Base-by-base conservation (phyloP, 2,888 invertebrate species). In the Lasius fuliginosus region DNA sequence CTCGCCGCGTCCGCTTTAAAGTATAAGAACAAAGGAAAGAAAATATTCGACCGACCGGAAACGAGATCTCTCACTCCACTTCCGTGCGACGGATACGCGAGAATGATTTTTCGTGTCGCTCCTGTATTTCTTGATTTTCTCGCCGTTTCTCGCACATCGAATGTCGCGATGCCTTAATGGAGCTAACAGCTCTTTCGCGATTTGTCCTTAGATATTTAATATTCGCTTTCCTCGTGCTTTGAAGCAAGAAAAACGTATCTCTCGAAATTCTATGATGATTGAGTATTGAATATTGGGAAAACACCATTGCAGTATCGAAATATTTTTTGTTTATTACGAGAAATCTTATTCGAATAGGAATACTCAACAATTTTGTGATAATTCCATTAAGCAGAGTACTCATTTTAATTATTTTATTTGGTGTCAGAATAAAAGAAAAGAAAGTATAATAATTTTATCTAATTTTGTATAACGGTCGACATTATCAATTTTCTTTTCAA, bases 11-110 rank as follows among this genome's bases (percentile, higher is more conserved):
- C 73, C 75, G 30, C 65, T 83, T 56, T 69, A 77, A 85, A 53
- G 68, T 36, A 75, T 46, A 67, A 67, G 74, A 75, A 84, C 87
- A 87, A 82, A 82, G 85, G 77, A 74, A 87, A 87, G 87, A 84
- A 88, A 85, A 85, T 68, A 84, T 42, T 89, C 88, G 62, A 68
- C 83, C 83, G 82, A 86, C 87, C 88, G 90, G 89, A 90, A 89
- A 87, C 84, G 73, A 85, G 83, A 71, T 62, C 33, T 62, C 15
- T 23, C 8, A 53, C 40, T 69, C 40, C 53, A 30, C 49, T 82
- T 83, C 82, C 46, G 36, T 36, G 49, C 36, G 56, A 65, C 36
- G 49, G 30, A 73, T 73, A 40, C 42, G 56, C 36, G 53, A 56
- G 23, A 42, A 82, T 46, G 53, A 77, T 83, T 60, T 60, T 79